phyloP scores from a whole-genome alignment of 2,888 invertebrate species.

The Dexiosoma caninum region DNA sequence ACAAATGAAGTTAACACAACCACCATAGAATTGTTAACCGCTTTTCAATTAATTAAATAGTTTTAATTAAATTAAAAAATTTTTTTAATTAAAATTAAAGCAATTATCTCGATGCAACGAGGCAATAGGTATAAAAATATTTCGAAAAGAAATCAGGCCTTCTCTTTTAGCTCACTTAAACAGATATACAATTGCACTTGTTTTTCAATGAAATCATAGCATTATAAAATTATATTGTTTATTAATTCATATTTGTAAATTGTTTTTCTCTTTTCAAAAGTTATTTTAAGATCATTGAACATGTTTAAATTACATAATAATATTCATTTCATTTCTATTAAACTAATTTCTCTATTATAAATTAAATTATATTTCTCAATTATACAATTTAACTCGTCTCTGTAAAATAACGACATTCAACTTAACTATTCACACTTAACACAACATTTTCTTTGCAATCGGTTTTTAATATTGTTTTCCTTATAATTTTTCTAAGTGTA shows the following conservation, averaged over 20 bases:
- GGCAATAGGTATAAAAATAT: too few relatives aligned
- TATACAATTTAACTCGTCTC: conserved; percentile 36
- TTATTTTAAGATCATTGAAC: neutral
- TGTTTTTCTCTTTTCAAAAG: neutral
- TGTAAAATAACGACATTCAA: conserved; percentile 51
- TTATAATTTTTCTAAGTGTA: conserved; percentile 20
- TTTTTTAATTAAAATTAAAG: too few relatives aligned
- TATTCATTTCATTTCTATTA: neutral
- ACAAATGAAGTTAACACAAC: too few relatives aligned
- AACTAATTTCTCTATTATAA: neutral
- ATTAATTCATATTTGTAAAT: neutral
- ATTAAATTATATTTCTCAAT: neutral
- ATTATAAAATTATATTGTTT: neutral
- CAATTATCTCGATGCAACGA: too few relatives aligned
- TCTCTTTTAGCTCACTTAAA: too few relatives aligned
- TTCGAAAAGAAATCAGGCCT: too few relatives aligned
- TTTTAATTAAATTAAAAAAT: too few relatives aligned
- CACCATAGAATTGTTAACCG: too few relatives aligned
- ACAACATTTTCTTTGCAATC: conserved; percentile 2
- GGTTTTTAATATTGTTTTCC: neutral
- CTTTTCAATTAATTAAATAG: too few relatives aligned
- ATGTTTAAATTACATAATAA: neutral
- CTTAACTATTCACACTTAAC: conserved; percentile 52
- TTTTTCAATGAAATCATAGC: conserved; percentile 21
- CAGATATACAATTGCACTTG: too few relatives aligned